A percentile compares a stretch with the other conserved stretches of the same genome.
Conservation (phyloP, 2,888 invertebrate species). For the Sphinx pinastri region DNA sequence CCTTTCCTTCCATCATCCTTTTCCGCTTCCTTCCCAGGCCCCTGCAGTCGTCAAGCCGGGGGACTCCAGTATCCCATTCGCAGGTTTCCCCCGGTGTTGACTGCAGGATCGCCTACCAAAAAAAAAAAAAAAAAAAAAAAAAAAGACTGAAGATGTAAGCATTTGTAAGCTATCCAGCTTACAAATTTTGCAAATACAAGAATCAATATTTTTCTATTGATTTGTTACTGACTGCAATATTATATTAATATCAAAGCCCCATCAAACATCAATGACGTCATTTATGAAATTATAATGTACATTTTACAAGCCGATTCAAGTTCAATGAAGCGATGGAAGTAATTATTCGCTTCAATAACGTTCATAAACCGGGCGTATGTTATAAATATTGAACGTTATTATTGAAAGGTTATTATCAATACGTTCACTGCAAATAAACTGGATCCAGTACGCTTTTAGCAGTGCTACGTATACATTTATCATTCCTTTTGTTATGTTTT, state of each 20-base stretch:
- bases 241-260: background rate
- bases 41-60: too few relatives aligned
- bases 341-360: conserved; percentile 34
- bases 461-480: background rate
- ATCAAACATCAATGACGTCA: background rate
- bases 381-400: conserved; percentile 29
- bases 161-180: too few relatives aligned
- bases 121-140: too few relatives aligned
- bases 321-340: conserved; percentile 30
- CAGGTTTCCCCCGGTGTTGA: too few relatives aligned
- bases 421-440: conserved; percentile 35
- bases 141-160: too few relatives aligned
- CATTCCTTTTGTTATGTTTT: background rate
- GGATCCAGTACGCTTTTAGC: background rate
- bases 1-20: too few relatives aligned
- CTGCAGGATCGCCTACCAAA: too few relatives aligned
- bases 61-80: too few relatives aligned
- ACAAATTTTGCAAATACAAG: too few relatives aligned
- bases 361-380: conserved; percentile 31
- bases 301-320: conserved; percentile 25
- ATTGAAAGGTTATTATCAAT: conserved; percentile 35
- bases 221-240: too few relatives aligned
- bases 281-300: conserved; percentile 10
- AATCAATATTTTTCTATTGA: too few relatives aligned
- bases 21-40: too few relatives aligned